Evolutionary conservation across 2,888 invertebrate genomes (phyloP), one percentile per base, ranked within the genome.

Genomic region (Brenthis daphne): DNA sequence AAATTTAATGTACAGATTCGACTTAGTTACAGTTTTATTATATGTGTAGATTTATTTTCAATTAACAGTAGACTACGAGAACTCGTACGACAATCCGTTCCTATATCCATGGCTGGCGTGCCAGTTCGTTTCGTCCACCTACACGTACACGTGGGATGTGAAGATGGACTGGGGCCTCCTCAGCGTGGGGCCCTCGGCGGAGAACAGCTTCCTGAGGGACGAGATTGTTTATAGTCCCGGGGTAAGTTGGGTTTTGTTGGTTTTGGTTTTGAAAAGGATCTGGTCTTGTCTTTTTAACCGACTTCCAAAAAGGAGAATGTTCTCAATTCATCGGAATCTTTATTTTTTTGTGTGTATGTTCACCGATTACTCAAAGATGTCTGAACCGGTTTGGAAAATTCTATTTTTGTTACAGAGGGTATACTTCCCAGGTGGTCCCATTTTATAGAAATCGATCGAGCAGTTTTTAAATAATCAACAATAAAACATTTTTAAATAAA

Each of bases 151-250:
- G 2, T 99, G 99, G 99, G 99, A 99, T 87, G 96, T 99, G 50
- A 98, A 97, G 90, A 98, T 99, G 97, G 99, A 99, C 93, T 99
- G 99, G 99, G 99, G 99, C 0, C 93, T 99, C 67, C 96, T 99
- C 81, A 99, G 99, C 82, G 95, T 95, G 67, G 97, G 97, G 76
- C 96, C 98, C 1, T 75, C 77, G 5, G 97, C 97, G 0, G 98
- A 98, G 91, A 98, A 99, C 93, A 95, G 94, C 84, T 96, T 98
- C 85, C 93, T 99, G 1, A 93, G 99, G 55, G 99, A 99, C 84
- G 99, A 99, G 94, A 96, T 98, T 69, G 99, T 99, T 12, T 99
- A 99, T 84, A 97, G 98, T 20, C 96, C 97, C 33, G 96, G 96
- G 85, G 98, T 98, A 87, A 94, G 94, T 85, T 12, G 6, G 0